These are phyloP conservation scores for Pardalotus punctatus DNA, from an alignment of 2,113 vertebrate species.

Conservation along the genomic window DNA sequence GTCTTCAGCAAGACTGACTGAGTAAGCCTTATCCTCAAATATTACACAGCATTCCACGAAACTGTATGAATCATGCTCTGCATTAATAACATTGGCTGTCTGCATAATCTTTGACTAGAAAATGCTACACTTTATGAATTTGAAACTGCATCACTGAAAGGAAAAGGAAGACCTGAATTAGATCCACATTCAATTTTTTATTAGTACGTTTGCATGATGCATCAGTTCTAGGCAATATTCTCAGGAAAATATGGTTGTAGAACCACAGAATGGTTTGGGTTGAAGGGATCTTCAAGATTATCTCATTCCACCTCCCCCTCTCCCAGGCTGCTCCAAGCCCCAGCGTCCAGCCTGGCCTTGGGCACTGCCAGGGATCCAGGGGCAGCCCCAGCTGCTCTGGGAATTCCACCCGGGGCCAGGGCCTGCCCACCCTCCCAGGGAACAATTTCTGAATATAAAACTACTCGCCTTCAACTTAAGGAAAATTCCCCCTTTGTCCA, in stretches of 20 bases:
- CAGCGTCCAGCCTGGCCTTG: not conserved
- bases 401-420: not conserved
- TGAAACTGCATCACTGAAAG: not conserved
- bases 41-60: not conserved
- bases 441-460: not conserved
- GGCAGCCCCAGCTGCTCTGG: not conserved
- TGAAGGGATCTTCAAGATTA: not conserved
- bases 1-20: not conserved
- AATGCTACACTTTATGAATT: not conserved
- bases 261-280: no score
- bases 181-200: not conserved
- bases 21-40: not conserved
- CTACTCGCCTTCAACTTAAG: not conserved
- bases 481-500: no score
- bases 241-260: not conserved
- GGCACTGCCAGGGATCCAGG: not conserved
- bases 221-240: not conserved
- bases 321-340: not conserved
- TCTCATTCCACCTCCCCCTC: accelerated
- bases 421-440: accelerated
- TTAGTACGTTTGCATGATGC: not conserved
- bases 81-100: not conserved
- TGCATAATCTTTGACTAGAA: not conserved
- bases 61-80: not conserved
- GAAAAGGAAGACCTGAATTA: not conserved